Conservation (phyloP, 2,113 vertebrate species). For the Passer montanus region DNA sequence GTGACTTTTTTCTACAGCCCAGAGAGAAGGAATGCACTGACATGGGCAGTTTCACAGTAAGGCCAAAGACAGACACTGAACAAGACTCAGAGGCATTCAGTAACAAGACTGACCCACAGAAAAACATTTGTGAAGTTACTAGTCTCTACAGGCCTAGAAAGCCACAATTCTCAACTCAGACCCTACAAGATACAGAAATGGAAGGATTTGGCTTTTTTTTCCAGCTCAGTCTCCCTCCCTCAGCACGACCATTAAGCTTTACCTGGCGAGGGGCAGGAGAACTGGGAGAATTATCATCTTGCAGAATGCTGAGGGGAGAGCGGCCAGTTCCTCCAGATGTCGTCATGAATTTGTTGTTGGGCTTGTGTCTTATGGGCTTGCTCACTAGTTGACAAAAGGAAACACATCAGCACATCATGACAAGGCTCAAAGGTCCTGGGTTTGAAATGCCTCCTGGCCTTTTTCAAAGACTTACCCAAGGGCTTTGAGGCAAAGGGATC, state of each 20-base stretch:
- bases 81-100: not conserved
- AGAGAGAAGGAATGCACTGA: not conserved
- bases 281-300: conserved; percentile 85
- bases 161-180: not conserved
- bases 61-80: not conserved
- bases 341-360: conserved; percentile 57
- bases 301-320: conserved; percentile 88
- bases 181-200: not conserved
- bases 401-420: rapidly evolving
- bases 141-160: not conserved
- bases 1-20: not conserved
- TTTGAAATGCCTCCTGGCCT: not conserved
- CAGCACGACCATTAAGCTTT: not conserved
- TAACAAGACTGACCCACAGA: not conserved
- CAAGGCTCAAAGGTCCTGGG: not conserved
- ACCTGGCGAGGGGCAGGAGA: conserved; percentile 69
- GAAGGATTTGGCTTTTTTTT: not conserved
- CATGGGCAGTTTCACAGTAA: rapidly evolving
- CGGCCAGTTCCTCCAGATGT: conserved; percentile 70
- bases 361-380: conserved; percentile 50
- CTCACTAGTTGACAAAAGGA: conserved; percentile 42
- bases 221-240: not conserved
- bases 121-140: not conserved
- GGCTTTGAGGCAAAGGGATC: not conserved
- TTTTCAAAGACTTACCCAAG: not conserved